Percentiles rank a stretch among this genome's conserved stretches.
Conservation (phyloP, 2,113 vertebrate species). For the Butorides virescens region DNA sequence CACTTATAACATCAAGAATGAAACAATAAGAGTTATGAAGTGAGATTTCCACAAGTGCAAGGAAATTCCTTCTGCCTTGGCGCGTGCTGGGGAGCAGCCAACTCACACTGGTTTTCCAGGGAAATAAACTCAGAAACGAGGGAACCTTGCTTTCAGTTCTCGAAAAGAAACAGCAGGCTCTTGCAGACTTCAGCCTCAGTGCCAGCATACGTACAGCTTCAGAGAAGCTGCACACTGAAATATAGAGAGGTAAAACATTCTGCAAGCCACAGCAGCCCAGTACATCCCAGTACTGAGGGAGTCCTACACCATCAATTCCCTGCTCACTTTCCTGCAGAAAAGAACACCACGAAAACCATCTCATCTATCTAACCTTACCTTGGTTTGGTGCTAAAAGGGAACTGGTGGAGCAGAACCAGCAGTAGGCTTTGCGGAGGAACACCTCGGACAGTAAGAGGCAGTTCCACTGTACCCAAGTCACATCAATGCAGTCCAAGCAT, state of each 20-base stretch:
- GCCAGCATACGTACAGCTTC: not conserved
- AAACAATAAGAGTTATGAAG: not conserved
- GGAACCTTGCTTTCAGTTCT: not conserved
- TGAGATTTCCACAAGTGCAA: not conserved
- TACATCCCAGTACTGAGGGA: not conserved
- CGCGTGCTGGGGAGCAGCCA: not conserved
- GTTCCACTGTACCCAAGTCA: not conserved
- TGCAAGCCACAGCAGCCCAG: not conserved
- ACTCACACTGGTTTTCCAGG: not conserved
- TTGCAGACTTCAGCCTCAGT: rapidly evolving
- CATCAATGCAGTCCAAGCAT: not conserved
- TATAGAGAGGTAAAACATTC: not conserved
- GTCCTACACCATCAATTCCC: not conserved
- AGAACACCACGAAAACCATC: not conserved
- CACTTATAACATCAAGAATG: not conserved
- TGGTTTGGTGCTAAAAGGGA: not conserved
- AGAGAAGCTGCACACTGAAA: not conserved
- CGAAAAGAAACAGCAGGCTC: not conserved
- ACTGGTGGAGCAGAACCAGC: not conserved
- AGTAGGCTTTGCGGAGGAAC: not conserved
- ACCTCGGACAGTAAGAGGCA: not conserved
- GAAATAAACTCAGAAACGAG: not conserved
- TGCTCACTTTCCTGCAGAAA: not conserved
- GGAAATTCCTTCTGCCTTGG: not conserved
- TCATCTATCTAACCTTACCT: not conserved